phyloP scores from a whole-genome alignment of 2,888 invertebrate species.

The Balanococcus diminutus region DNA sequence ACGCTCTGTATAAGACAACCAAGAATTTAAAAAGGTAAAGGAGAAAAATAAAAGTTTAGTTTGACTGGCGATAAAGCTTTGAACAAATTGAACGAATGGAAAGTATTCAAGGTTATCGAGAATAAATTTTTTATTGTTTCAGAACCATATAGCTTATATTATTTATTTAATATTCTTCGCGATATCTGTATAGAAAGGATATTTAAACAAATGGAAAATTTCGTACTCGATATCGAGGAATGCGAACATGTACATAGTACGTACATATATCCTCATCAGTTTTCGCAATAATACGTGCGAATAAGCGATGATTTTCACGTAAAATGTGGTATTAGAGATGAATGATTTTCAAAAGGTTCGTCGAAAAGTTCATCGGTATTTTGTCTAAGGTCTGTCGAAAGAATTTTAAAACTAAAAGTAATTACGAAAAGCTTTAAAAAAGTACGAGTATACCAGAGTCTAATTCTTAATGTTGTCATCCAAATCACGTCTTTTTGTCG shows the following conservation, averaged over 20 bases:
- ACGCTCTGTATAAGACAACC: background rate
- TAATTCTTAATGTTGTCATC: slow-evolving; percentile 5
- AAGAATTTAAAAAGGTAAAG: background rate
- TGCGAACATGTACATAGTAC: too few relatives aligned
- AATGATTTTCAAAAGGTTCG: background rate
- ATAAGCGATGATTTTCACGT: background rate
- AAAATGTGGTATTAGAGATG: background rate
- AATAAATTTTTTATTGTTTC: background rate
- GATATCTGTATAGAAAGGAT: background rate
- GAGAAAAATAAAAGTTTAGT: background rate
- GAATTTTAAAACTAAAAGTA: slow-evolving; percentile 5
- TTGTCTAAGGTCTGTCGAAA: background rate
- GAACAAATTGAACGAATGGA: background rate
- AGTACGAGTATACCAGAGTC: background rate
- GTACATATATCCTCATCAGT: background rate
- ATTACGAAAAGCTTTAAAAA: background rate
- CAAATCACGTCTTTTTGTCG: background rate
- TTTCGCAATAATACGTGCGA: background rate
- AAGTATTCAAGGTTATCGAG: background rate
- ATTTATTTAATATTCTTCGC: background rate
- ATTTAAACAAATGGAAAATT: background rate
- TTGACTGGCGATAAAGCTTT: background rate
- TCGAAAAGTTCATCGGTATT: background rate
- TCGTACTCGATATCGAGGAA: background rate
- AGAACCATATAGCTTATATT: background rate